phyloP scores from a whole-genome alignment of 2,113 vertebrate genomes.

The Regulus satrapa region DNA sequence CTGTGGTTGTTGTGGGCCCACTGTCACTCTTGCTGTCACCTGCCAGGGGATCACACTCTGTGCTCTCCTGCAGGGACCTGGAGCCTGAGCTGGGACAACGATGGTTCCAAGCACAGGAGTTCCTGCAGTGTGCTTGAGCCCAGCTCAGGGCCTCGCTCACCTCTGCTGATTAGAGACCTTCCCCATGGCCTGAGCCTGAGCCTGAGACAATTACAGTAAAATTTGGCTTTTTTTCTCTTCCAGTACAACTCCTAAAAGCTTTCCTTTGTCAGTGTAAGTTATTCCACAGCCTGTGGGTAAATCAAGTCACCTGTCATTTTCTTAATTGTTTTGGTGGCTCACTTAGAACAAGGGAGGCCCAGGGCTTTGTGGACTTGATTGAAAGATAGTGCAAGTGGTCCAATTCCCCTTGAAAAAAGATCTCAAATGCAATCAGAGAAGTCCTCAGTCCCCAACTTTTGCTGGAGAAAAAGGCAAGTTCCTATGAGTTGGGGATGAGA shows the following conservation, averaged over 20 bases:
- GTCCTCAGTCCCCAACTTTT: background rate
- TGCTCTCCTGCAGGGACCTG: background rate
- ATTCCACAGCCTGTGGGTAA: background rate
- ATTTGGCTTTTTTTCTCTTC: background rate
- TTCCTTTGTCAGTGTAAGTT: background rate
- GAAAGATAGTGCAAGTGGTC: background rate
- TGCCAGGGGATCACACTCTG: background rate
- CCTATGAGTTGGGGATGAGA: background rate
- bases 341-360: background rate
- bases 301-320: background rate
- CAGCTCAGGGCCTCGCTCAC: accelerated
- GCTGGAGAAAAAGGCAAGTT: background rate
- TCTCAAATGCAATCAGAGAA: background rate
- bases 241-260: background rate
- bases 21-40: background rate
- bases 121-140: background rate
- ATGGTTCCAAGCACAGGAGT: no score
- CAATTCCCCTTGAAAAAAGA: background rate
- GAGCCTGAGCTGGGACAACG: accelerated
- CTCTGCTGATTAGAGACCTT: background rate
- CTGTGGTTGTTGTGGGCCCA: accelerated
- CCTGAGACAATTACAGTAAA: background rate
- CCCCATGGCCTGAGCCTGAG: background rate
- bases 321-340: background rate
- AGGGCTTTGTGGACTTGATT: background rate